phyloP scores from a whole-genome alignment of 2,888 invertebrate species.

The Dryococelus australis region DNA sequence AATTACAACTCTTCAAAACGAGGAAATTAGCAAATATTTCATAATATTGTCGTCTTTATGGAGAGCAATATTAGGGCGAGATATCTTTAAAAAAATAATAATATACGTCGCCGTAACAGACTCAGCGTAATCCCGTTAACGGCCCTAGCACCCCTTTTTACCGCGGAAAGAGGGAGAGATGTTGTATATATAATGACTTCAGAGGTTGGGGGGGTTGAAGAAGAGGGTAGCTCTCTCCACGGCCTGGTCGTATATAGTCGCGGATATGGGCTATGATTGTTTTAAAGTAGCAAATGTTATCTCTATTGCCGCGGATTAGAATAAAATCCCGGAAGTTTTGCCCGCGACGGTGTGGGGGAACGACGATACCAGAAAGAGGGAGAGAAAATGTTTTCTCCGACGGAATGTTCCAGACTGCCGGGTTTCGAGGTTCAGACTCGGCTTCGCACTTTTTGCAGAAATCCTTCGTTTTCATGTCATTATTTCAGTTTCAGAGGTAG shows the following conservation, averaged over 20 bases:
- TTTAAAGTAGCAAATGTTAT: constrained; percentile 42
- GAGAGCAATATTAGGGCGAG: constrained; percentile 35
- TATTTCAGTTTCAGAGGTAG: too few relatives aligned
- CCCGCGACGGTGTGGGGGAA: background rate
- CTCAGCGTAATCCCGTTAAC: constrained; percentile 38
- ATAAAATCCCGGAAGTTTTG: constrained; percentile 39
- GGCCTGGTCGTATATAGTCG: constrained; percentile 26
- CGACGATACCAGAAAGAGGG: background rate
- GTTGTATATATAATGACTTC: constrained; percentile 34
- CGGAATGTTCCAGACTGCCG: background rate
- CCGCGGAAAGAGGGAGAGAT: background rate
- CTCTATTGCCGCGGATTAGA: constrained; percentile 42
- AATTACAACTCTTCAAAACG: constrained; percentile 38
- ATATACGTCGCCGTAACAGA: constrained; percentile 36
- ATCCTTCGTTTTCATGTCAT: too few relatives aligned
- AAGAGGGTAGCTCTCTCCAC: constrained; percentile 25
- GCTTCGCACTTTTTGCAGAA: too few relatives aligned
- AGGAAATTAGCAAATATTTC: constrained; percentile 41
- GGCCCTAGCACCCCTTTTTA: constrained; percentile 16
- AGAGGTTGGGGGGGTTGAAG: background rate
- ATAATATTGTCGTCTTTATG: constrained; percentile 40
- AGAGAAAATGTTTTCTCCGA: background rate
- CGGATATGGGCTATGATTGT: constrained; percentile 36
- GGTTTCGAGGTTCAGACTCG: background rate
- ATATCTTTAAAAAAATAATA: constrained; percentile 37